Conservation (phyloP, 2,888 invertebrate genomes). For the Polydrusus tereticollis region DNA sequence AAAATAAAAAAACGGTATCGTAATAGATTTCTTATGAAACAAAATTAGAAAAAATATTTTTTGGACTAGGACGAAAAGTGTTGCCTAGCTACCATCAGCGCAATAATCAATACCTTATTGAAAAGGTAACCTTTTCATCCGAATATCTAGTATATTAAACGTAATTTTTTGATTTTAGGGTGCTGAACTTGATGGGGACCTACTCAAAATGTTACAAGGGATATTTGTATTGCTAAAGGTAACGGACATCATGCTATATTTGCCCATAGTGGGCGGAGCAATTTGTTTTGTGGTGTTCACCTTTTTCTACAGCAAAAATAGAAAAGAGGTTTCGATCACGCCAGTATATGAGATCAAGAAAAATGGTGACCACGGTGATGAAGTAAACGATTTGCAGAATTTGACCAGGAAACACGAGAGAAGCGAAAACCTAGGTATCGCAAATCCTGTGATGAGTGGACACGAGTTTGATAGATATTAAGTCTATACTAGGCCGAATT, state of each 20-base stretch:
- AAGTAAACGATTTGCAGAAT: constrained; percentile 32
- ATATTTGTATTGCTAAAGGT: constrained; percentile 65
- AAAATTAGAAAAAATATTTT: too few relatives aligned
- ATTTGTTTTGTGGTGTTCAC: constrained; percentile 65
- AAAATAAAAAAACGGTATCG: too few relatives aligned
- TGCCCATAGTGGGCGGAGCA: background rate
- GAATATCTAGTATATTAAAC: too few relatives aligned
- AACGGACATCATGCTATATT: constrained; percentile 10
- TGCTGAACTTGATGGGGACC: constrained; percentile 73
- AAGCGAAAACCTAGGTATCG: constrained; percentile 40
- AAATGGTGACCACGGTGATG: background rate
- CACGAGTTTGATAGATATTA: constrained; percentile 60
- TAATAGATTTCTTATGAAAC: too few relatives aligned
- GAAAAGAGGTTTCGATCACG: constrained; percentile 35
- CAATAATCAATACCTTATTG: too few relatives aligned
- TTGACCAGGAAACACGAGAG: constrained; percentile 14
- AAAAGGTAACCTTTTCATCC: too few relatives aligned
- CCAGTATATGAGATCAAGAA: constrained; percentile 19
- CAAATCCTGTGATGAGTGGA: constrained; percentile 56
- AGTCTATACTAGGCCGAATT: background rate
- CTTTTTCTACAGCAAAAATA: constrained; percentile 62
- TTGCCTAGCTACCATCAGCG: too few relatives aligned
- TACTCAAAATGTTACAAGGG: constrained; percentile 75
- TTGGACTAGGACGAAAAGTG: too few relatives aligned
- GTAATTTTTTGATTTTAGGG: constrained; percentile 50